Percentiles rank a stretch among this genome's conserved stretches.
Evolutionary conservation across 2,113 vertebrate genomes (phyloP).

Genomic region (Anolis carolinensis): DNA sequence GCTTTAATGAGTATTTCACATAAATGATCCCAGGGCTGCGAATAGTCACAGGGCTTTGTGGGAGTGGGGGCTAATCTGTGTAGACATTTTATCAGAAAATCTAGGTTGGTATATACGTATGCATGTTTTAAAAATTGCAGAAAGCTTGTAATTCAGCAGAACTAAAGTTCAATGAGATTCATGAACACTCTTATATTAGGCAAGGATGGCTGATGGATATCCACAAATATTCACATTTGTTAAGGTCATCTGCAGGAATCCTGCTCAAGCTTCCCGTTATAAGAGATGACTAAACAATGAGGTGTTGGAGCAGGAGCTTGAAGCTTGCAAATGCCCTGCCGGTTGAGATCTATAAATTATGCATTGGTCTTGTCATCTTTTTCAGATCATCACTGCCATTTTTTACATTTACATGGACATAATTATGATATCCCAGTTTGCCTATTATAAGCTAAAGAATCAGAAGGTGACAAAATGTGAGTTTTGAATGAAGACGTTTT

Average conservation of each 20-base stretch:
- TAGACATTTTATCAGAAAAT: not conserved
- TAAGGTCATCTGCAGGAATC: not conserved
- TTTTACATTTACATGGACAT: constrained; percentile 74
- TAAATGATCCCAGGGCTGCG: not conserved
- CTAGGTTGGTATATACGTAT: not conserved
- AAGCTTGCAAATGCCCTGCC: not conserved
- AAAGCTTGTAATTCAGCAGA: not conserved
- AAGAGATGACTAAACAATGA: constrained; percentile 3
- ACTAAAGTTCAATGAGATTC: not conserved
- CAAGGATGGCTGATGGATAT: not conserved
- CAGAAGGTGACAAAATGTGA: constrained; percentile 69
- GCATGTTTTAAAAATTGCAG: not conserved
- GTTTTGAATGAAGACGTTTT: not conserved
- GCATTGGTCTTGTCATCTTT: not conserved
- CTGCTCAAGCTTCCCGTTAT: not conserved
- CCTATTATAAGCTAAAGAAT: constrained; percentile 77
- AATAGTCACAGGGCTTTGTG: not conserved
- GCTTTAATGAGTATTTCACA: not conserved
- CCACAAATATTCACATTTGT: not conserved
- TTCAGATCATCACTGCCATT: constrained; percentile 70
- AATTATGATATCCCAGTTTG: constrained; percentile 73
- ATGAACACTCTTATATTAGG: not conserved
- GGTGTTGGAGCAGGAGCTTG: not conserved
- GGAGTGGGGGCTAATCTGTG: not conserved
- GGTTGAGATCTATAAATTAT: not conserved